Evolutionary conservation across 2,888 invertebrate species (phyloP).

Genomic region (Pandemis heparana): DNA sequence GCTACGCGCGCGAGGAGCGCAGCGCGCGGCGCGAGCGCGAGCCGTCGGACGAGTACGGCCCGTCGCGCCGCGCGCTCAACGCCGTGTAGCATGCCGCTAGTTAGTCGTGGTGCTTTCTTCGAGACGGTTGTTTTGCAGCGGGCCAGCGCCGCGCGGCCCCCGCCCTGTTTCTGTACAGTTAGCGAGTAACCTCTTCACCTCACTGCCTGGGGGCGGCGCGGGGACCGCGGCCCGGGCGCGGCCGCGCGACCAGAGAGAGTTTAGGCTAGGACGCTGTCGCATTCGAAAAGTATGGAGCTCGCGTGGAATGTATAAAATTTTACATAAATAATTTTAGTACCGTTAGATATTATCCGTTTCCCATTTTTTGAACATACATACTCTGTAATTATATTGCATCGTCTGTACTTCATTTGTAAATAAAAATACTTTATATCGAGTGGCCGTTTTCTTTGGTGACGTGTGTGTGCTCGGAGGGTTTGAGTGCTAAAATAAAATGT

Average conservation of each 20-base stretch:
- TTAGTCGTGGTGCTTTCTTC: constrained; percentile 50
- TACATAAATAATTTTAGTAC: constrained; percentile 82
- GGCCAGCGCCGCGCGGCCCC: constrained; percentile 38
- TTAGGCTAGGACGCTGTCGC: constrained; percentile 48
- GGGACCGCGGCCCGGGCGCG: constrained; percentile 9
- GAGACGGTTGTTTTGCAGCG: constrained; percentile 52
- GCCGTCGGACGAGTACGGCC: constrained; percentile 84
- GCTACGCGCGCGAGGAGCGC: constrained; percentile 71
- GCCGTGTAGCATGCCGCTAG: constrained; percentile 86
- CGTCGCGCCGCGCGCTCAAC: constrained; percentile 89
- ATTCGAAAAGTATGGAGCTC: constrained; percentile 57
- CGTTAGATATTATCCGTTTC: constrained; percentile 84
- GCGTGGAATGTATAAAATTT: constrained; percentile 76
- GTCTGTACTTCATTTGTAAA: constrained; percentile 86
- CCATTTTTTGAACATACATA: constrained; percentile 82
- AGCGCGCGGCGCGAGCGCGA: constrained; percentile 74
- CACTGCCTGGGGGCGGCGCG: constrained; percentile 36
- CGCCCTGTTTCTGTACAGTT: constrained; percentile 23
- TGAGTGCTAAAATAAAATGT: constrained; percentile 52
- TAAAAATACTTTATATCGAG: constrained; percentile 84
- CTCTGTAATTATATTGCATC: constrained; percentile 85
- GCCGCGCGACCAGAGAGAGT: constrained; percentile 38
- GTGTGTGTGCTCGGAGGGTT: constrained; percentile 9
- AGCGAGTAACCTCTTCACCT: constrained; percentile 23
- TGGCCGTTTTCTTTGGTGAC: constrained; percentile 42